Conservation (phyloP, 2,797 vertebrate species). For the Pangasius krempfi region DNA sequence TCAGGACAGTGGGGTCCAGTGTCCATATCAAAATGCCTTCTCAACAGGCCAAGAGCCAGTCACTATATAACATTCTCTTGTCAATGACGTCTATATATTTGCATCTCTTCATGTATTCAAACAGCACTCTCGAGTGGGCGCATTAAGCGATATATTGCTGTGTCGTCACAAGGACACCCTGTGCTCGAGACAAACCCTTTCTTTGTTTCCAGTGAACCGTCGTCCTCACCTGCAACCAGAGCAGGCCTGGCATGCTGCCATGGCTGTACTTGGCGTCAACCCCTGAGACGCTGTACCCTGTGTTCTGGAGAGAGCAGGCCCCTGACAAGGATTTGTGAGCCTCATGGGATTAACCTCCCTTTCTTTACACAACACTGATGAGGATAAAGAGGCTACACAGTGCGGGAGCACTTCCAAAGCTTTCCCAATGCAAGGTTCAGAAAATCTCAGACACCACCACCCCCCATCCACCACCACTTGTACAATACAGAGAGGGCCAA, state of each 20-base stretch:
- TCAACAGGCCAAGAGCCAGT: not conserved
- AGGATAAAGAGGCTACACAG: conserved; percentile 73
- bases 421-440: conserved; percentile 62
- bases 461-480: not conserved
- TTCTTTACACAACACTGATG: conserved; percentile 80
- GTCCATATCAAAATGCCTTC: conserved; percentile 22
- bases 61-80: conserved; percentile 5
- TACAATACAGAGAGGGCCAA: not conserved
- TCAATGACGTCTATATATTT: conserved; percentile 29
- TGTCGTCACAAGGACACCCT: conserved; percentile 58
- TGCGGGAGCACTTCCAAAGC: conserved; percentile 74
- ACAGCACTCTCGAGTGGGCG: conserved; percentile 16
- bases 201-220: conserved; percentile 74
- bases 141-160: conserved; percentile 29
- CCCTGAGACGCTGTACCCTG: conserved; percentile 59
- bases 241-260: conserved; percentile 66
- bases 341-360: conserved; percentile 78
- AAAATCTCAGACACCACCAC: not conserved
- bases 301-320: conserved; percentile 67
- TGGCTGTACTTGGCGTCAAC: conserved; percentile 46
- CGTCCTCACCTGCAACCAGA: conserved; percentile 74
- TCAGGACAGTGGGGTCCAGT: conserved; percentile 30
- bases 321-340: conserved; percentile 74
- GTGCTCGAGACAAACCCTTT: conserved; percentile 63
- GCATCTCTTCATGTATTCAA: conserved; percentile 22